Conservation (phyloP, 2,113 vertebrate species). For the Microcebus jonahi region DNA sequence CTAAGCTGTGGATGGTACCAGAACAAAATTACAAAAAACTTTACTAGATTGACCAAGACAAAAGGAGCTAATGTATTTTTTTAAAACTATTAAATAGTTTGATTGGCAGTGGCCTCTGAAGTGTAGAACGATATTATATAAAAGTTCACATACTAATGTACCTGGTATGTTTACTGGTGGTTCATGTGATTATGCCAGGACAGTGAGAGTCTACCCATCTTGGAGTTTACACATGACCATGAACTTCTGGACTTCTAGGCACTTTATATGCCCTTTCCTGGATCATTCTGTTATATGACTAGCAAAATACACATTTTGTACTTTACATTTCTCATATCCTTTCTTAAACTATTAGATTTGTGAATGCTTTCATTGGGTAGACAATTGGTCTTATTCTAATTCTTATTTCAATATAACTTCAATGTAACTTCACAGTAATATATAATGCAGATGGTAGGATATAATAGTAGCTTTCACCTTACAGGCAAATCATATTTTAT, state of each 20-base stretch:
- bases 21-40: not conserved
- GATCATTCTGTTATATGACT: not conserved
- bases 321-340: constrained; percentile 48
- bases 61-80: constrained; percentile 37
- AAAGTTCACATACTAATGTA: constrained; percentile 23
- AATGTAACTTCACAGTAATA: constrained; percentile 56
- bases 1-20: not conserved
- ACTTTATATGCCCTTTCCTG: constrained; percentile 29
- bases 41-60: not conserved
- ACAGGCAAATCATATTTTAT: constrained; percentile 65
- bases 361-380: constrained; percentile 56
- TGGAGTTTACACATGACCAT: not conserved
- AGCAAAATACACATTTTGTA: constrained; percentile 13
- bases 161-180: not conserved
- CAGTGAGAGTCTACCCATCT: constrained; percentile 37
- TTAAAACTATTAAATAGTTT: not conserved
- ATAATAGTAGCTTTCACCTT: constrained; percentile 49
- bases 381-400: constrained; percentile 43
- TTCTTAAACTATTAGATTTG: constrained; percentile 57
- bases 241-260: constrained; percentile 43
- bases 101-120: constrained; percentile 30
- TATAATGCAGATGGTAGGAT: constrained; percentile 32
- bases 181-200: not conserved
- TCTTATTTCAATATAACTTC: constrained; percentile 46
- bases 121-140: constrained; percentile 48